Evolutionary conservation across 1,140 invertebrate genomes (phyloP), one percentile per base, ranked within the genome.

Genomic region (Nasonia longicornis): DNA sequence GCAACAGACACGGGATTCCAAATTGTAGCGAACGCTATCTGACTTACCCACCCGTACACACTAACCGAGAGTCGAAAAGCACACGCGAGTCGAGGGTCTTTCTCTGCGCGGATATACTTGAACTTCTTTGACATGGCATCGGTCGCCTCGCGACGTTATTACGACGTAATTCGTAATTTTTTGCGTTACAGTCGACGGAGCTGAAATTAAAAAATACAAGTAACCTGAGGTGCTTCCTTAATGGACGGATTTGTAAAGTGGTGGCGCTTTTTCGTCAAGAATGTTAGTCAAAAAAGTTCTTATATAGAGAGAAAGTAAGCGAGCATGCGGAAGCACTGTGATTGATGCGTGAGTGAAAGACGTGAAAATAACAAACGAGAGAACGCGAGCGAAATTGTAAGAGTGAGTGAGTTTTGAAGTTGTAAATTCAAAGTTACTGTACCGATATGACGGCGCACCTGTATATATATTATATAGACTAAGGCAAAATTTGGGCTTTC

Each of bases 401-500:
- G 66, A 71, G n/a, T 72, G 69, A 69, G 69, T 35, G 31, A 71
- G 31, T 79, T 72, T 52, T 64, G 67, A 80, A 80, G 67, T 80
- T 82, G 80, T 82, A 82, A 82, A 82, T 82, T 82, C 66, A 82
- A 79, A 82, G 81, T 79, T 82, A 79, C 70, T 82, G 66, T 82
- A 82, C 29, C 71, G 76, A 58, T 67, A 64, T 26, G 70, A 77
- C 42, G 76, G 71, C 81, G 81, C 71, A 26, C 64, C 81, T 82
- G 81, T 82, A 82, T 77, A 82, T 82, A 82, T 78, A 82, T 82
- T 78, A 38, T 78, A 73, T 82, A 82, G 81, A 58, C 52, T 82
- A 82, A 82, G 81, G 76, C 77, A 82, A 79, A 82, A 82, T 82
- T 82, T 82, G 77, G 81, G 77, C 77, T 82, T 82, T 82, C 77